phyloP scores from a whole-genome alignment of 2,888 invertebrate species.

The Mythimna lalbum region DNA sequence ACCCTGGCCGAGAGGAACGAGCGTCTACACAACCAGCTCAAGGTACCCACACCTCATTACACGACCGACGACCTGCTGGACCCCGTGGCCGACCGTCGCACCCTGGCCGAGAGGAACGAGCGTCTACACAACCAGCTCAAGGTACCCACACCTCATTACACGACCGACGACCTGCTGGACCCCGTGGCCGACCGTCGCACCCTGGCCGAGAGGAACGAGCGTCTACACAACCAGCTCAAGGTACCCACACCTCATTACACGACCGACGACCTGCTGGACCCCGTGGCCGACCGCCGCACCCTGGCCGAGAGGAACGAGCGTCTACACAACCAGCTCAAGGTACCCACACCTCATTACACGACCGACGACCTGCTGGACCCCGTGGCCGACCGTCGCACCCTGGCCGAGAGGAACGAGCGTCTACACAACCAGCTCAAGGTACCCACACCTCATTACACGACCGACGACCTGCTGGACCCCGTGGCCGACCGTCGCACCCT shows the following conservation, averaged over 20 bases:
- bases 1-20: slow-evolving; percentile 98
- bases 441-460: too few relatives aligned
- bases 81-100: slow-evolving; percentile 97
- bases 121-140: slow-evolving; percentile 92
- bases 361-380: slow-evolving; percentile 98
- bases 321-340: slow-evolving; percentile 90
- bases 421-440: slow-evolving; percentile 91
- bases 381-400: slow-evolving; percentile 97
- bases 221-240: slow-evolving; percentile 92
- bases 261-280: slow-evolving; percentile 98
- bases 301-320: slow-evolving; percentile 98
- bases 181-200: slow-evolving; percentile 98
- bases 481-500: slow-evolving; percentile 98
- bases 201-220: slow-evolving; percentile 98
- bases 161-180: slow-evolving; percentile 97
- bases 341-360: too few relatives aligned
- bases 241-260: too few relatives aligned
- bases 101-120: slow-evolving; percentile 98
- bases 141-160: too few relatives aligned
- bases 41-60: too few relatives aligned
- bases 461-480: slow-evolving; percentile 97
- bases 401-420: slow-evolving; percentile 98
- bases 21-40: slow-evolving; percentile 92
- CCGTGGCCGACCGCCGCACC: slow-evolving; percentile 97
- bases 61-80: slow-evolving; percentile 98